phyloP scores from a whole-genome alignment of 1,140 invertebrate species.

The Ceratitis capitata region DNA sequence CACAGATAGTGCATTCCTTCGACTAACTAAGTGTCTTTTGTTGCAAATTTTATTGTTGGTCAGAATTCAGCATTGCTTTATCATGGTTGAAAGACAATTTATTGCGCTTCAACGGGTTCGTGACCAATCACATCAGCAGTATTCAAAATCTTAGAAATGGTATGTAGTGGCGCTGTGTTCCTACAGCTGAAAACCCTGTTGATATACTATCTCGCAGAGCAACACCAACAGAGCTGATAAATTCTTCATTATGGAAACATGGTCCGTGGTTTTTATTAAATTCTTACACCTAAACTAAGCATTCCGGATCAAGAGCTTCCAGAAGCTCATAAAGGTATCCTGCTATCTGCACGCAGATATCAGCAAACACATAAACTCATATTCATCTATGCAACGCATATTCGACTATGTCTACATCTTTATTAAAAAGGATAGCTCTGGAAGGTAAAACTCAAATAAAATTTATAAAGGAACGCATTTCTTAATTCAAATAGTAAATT shows the following conservation, averaged over 20 bases:
- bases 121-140: conserved; percentile 55
- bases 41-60: conserved; percentile 47
- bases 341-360: too few relatives aligned
- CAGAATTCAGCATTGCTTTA: conserved; percentile 55
- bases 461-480: too few relatives aligned
- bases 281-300: background rate
- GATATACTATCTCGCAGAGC: conserved; percentile 58
- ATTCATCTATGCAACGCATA: background rate
- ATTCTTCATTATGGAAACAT: conserved; percentile 56
- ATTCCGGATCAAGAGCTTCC: background rate
- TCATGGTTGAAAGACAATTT: conserved; percentile 50
- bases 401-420: background rate
- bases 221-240: conserved; percentile 46
- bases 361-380: background rate
- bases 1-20: conserved; percentile 47
- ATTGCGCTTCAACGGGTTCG: conserved; percentile 49
- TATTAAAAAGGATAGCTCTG: too few relatives aligned
- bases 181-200: conserved; percentile 54
- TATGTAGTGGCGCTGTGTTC: conserved; percentile 56
- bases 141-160: conserved; percentile 50
- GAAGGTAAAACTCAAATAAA: too few relatives aligned
- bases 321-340: background rate
- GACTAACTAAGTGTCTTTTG: conserved; percentile 6
- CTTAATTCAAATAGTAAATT: too few relatives aligned
- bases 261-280: conserved; percentile 51